Evolutionary conservation across 2,888 invertebrate species (phyloP), one percentile per base, ranked within the genome.

Genomic region (Morpho helenor): DNA sequence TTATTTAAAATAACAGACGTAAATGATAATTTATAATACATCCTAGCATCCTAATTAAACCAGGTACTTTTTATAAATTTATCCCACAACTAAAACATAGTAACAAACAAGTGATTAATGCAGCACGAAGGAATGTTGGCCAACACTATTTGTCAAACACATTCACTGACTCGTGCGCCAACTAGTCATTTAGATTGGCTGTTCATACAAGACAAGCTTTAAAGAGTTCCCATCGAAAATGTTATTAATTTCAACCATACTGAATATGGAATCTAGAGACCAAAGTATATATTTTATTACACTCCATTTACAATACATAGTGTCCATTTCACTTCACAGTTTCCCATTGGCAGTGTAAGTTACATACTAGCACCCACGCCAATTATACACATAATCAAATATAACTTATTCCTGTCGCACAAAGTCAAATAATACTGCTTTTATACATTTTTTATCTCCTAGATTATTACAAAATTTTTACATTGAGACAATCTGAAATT

Each of bases 21-120:
- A 89, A 89, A 88, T 84, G 84, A 89, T 87, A 89, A 86, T 87
- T 88, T 87, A 82, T 76, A 84, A 84, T 88, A 89, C 83, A 88
- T 85, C 89, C 89, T 91, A 90, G 89, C 87, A 87, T 84, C 82
- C 85, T 90, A 90, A 88, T 80, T 87, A 89, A 90, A 87, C 87
- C 91, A 91, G 91, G 91, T 91, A 91, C 91, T 84, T 87, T 84
- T 85, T 77, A 87, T 84, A 85, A 84, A 86, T 84, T 81, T 87
- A 84, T 82, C 77, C 80, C 80, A 81, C 82, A 83, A 67, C 66
- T 65, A 59, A 65, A 62, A 67, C 69, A 69, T 73, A 75, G 77
- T 79, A 76, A 79, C 76, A 78, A 81, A 83, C 80, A 82, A 82
- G 40, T 76, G 76, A 84, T 77, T 80, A 87, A 87, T 84, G 86